These are phyloP conservation scores for Meloidogyne hapla DNA, from an alignment of 1,140 invertebrate species.

Conservation along the genomic window DNA sequence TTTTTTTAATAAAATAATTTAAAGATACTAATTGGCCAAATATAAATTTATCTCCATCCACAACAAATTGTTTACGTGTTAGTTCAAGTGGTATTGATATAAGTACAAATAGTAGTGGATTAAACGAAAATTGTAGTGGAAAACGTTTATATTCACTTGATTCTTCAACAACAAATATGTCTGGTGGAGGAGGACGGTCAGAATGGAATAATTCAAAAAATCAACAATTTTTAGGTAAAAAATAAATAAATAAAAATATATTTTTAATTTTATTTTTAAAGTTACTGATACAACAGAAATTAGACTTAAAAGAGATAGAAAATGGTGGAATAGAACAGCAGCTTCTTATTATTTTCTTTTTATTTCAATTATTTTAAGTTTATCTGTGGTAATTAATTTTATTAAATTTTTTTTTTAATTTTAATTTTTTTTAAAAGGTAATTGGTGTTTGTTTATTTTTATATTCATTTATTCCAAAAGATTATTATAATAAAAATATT, in stretches of 20 bases:
- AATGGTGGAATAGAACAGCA: conserved; percentile 5
- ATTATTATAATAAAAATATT: conserved; percentile 11
- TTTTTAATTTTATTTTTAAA: not conserved
- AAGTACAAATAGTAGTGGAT: not conserved
- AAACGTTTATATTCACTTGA: conserved; percentile 22
- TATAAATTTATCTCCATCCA: not conserved
- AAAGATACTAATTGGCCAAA: not conserved
- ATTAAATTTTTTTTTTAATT: not conserved
- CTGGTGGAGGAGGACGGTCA: not conserved
- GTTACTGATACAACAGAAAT: conserved; percentile 14
- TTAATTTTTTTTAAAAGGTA: not conserved
- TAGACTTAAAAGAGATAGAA: conserved; percentile 8
- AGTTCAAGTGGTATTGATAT: not conserved
- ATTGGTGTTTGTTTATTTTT: conserved; percentile 28
- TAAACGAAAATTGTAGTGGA: not conserved
- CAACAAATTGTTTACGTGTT: not conserved
- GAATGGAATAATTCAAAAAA: conserved; percentile 9
- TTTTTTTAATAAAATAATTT: too few relatives aligned
- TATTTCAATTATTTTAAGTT: conserved; percentile 17
- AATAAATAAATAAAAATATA: not conserved
- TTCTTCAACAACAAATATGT: conserved; percentile 1
- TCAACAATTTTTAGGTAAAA: conserved; percentile 14
- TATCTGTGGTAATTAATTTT: conserved; percentile 13
- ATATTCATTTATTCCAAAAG: conserved; percentile 27
- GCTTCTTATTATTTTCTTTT: conserved; percentile 24